These are phyloP conservation scores for Alloscopus bannaensis DNA, from an alignment of 2,888 invertebrate species.

Conservation along the genomic window DNA sequence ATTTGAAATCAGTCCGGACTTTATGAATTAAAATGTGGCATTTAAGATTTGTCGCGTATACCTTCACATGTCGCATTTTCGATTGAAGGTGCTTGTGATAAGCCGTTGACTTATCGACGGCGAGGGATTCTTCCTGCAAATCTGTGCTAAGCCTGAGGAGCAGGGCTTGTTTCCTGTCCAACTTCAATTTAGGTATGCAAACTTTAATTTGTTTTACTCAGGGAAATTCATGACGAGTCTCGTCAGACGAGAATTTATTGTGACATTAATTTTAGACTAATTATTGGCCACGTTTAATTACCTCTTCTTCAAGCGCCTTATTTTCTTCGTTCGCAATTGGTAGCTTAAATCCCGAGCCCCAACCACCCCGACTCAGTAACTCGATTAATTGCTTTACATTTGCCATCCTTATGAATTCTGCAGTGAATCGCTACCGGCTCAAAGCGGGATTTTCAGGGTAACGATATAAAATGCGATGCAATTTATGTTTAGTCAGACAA, in stretches of 20 bases:
- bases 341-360: slow-evolving; percentile 86
- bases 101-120: slow-evolving; percentile 21
- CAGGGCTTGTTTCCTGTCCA: slow-evolving; percentile 76
- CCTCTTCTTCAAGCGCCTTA: slow-evolving; percentile 78
- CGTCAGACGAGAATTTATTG: background rate
- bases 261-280: background rate
- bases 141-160: slow-evolving; percentile 24
- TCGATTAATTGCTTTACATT: slow-evolving; percentile 77
- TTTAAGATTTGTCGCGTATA: background rate
- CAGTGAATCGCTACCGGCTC: too few species aligned
- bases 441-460: too few species aligned
- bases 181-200: slow-evolving; percentile 74
- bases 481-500: too few species aligned
- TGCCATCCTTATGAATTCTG: slow-evolving; percentile 19
- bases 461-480: too few species aligned
- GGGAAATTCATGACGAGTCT: background rate
- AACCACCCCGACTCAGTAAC: slow-evolving; percentile 83
- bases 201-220: background rate
- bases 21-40: background rate
- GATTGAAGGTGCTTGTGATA: slow-evolving; percentile 32
- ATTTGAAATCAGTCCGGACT: background rate
- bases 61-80: slow-evolving; percentile 39
- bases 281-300: slow-evolving; percentile 73
- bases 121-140: slow-evolving; percentile 27
- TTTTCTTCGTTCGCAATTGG: slow-evolving; percentile 88